Evolutionary conservation across 2,113 vertebrate genomes (phyloP), one percentile per base, ranked within the genome.

Genomic region (Regulus satrapa): DNA sequence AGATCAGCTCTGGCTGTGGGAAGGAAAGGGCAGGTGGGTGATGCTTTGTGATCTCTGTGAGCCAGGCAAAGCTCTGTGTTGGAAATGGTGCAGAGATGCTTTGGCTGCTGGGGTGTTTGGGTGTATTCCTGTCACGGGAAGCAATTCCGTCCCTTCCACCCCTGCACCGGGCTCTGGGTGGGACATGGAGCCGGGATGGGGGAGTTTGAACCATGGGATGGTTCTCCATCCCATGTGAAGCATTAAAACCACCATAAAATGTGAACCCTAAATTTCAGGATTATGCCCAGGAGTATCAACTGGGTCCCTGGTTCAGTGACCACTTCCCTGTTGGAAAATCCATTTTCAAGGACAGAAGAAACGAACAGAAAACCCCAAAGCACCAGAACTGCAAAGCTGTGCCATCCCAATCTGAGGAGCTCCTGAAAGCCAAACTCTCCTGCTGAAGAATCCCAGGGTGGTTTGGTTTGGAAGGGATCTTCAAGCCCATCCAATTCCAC

Each of bases 1-100:
- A 68, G 55, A 63, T 51, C 88, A 95, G 84, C 63, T 91, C 73
- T 82, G 96, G 63, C 77, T 29, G 24, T 2, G 56, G 75, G 25
- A 14, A 10, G 51, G 40, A 62, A 95, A 97, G 94, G 95, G 84
- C 84, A 92, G 56, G 38, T 68, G 77, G 68, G 88, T 38, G 96
- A 34, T 18, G 73, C 56, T 73, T 2, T 8, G 40, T 41, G 73
- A 66, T 48, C 59, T 21, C 78, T 43, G 72, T 3, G 81, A 85
- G 67, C 58, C 96, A 67, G 74, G 48, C 67, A 62, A 7, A 0
- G 15, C 84, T 93, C 88, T 14, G 26, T 1, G 10, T 4, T 17
- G 45, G 62, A 18, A 73, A 28, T 45, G 52, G 1, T 41, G 75
- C 31, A 31, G 51, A n/a, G 73, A 14, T 9, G 2, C 0, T 38